Evolutionary conservation across 2,113 vertebrate genomes (phyloP).

Genomic region (Tychaedon coryphoeus): DNA sequence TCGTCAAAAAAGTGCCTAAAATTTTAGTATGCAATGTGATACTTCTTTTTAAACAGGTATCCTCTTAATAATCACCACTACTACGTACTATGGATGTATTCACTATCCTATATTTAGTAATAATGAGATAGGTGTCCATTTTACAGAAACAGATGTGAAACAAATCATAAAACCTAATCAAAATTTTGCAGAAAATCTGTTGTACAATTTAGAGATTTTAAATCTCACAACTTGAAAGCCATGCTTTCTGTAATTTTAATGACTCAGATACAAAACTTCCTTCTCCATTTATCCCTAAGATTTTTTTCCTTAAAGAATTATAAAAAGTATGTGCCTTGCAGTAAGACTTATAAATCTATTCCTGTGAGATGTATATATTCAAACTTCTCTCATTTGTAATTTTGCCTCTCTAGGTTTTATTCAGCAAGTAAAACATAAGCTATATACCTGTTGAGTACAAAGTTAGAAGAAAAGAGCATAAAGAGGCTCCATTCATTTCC

Average conservation of each 20-base stretch:
- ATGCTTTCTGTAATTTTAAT: background rate
- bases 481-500: constrained; percentile 99
- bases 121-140: background rate
- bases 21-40: background rate
- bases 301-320: background rate
- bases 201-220: background rate
- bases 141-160: background rate
- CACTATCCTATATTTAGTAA: background rate
- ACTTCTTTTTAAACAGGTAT: background rate
- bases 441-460: constrained; percentile 96
- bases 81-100: background rate
- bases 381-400: background rate
- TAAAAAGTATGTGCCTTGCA: background rate
- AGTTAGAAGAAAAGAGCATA: constrained; percentile 99
- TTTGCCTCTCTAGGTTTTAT: constrained; percentile 2
- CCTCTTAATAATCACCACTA: background rate
- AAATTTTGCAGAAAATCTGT: background rate
- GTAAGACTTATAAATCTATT: background rate
- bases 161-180: background rate
- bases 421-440: constrained; percentile 58
- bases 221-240: background rate
- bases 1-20: background rate
- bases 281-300: background rate
- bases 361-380: background rate
- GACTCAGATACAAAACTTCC: background rate